Evolutionary conservation across 2,797 vertebrate species (phyloP).

Genomic region (Gymnothorax reevesii): DNA sequence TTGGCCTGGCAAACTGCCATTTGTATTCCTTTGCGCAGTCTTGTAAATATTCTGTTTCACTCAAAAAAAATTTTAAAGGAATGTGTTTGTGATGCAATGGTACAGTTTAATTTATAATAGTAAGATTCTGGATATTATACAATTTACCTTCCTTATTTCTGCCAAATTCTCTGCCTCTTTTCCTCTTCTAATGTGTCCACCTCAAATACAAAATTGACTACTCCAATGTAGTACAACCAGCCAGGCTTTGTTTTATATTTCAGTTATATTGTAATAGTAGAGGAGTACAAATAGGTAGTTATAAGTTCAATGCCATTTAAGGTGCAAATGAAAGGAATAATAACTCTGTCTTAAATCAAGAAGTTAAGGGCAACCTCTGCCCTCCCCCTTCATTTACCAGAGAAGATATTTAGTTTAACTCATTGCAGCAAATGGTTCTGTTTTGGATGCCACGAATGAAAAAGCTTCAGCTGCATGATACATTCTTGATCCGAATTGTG

Average conservation of each 20-base stretch:
- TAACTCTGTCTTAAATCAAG: background rate
- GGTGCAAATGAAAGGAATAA: background rate
- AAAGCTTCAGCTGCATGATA: conserved; percentile 41
- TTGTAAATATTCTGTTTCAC: background rate
- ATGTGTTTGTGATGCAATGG: background rate
- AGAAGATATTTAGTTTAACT: background rate
- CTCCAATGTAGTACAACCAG: background rate
- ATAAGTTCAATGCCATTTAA: background rate
- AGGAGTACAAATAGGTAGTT: background rate
- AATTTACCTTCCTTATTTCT: conserved; percentile 14
- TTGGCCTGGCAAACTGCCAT: conserved; percentile 13
- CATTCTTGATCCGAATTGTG: conserved; percentile 36
- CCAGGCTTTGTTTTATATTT: background rate
- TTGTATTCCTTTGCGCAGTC: background rate
- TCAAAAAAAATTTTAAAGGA: background rate
- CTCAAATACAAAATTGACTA: background rate
- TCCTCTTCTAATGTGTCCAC: background rate
- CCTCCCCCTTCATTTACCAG: background rate
- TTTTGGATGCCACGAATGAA: conserved; percentile 15
- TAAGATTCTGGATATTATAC: background rate
- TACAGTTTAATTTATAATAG: background rate
- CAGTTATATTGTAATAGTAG: background rate
- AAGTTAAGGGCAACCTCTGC: background rate
- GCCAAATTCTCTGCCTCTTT: conserved; percentile 9
- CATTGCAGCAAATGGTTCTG: conserved; percentile 14